These are phyloP conservation scores for Cyphomyrus plagiostoma DNA, from an alignment of 2,113 vertebrate genomes.

Conservation along the genomic window DNA sequence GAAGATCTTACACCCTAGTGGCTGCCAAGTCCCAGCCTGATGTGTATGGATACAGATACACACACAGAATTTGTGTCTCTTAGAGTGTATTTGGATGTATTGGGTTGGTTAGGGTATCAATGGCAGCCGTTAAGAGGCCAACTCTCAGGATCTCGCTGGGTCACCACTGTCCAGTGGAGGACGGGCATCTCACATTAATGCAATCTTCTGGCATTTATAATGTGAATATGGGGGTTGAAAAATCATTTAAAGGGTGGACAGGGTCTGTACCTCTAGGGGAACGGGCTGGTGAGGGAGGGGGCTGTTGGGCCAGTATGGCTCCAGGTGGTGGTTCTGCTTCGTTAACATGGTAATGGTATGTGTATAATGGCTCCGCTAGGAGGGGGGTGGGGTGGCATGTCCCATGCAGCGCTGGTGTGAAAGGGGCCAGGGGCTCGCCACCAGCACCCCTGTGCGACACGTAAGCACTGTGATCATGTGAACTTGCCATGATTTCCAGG, in stretches of 20 bases:
- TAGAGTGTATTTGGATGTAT: not conserved
- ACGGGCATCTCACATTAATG: not conserved
- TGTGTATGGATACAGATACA: not conserved
- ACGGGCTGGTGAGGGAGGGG: not conserved
- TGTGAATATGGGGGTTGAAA: not conserved
- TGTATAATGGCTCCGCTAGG: not conserved
- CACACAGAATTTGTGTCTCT: not conserved
- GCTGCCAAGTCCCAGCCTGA: not conserved
- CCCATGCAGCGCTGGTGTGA: not conserved
- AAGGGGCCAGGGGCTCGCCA: not conserved
- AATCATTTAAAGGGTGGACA: not conserved
- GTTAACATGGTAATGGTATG: not conserved
- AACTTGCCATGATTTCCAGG: not conserved
- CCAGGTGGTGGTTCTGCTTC: not conserved
- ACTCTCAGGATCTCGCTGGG: not conserved
- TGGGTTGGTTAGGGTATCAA: not conserved
- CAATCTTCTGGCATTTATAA: not conserved
- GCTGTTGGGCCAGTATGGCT: not conserved
- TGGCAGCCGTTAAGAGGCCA: not conserved
- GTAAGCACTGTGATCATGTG: not conserved
- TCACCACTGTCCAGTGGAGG: not conserved
- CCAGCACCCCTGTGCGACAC: not conserved
- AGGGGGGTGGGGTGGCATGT: not conserved
- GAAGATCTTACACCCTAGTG: not conserved
- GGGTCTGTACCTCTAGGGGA: not conserved